These are phyloP conservation scores for Saturnia japonica DNA, from an alignment of 2,888 invertebrate species.

Conservation along the genomic window DNA sequence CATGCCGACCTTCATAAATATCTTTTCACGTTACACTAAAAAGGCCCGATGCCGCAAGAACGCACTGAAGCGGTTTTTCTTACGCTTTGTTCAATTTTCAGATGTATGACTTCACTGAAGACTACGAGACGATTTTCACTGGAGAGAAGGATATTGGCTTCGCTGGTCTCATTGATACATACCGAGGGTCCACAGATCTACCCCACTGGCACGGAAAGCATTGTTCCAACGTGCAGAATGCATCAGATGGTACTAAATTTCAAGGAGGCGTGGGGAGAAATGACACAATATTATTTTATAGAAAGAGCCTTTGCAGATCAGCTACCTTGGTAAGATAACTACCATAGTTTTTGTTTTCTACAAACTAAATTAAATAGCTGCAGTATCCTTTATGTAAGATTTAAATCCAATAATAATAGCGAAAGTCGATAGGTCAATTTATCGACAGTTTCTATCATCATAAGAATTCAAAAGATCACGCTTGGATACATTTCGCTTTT, in stretches of 20 bases:
- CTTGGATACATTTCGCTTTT: neutral
- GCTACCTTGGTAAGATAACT: constrained; percentile 85
- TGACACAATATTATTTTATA: constrained; percentile 88
- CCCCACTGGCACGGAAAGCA: constrained; percentile 89
- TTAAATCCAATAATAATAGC: too few species aligned
- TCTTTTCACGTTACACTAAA: too few species aligned
- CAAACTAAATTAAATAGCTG: neutral
- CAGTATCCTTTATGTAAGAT: too few species aligned
- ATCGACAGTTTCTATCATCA: too few species aligned
- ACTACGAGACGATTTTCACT: constrained; percentile 89
- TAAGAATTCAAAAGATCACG: too few species aligned
- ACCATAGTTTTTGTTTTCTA: neutral
- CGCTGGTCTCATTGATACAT: constrained; percentile 89
- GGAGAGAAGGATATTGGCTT: constrained; percentile 83
- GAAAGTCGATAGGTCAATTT: too few species aligned
- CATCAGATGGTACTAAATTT: constrained; percentile 94
- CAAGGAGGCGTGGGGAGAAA: constrained; percentile 85
- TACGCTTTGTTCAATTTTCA: constrained; percentile 56
- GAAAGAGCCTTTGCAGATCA: constrained; percentile 93
- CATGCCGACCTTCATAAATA: too few species aligned
- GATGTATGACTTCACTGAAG: constrained; percentile 93
- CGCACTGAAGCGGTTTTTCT: too few species aligned
- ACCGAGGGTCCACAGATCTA: constrained; percentile 86
- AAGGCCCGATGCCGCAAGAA: too few species aligned
- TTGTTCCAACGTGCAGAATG: constrained; percentile 88